These are phyloP conservation scores for Penelope pileata DNA, from an alignment of 2,113 vertebrate genomes.

Conservation along the genomic window DNA sequence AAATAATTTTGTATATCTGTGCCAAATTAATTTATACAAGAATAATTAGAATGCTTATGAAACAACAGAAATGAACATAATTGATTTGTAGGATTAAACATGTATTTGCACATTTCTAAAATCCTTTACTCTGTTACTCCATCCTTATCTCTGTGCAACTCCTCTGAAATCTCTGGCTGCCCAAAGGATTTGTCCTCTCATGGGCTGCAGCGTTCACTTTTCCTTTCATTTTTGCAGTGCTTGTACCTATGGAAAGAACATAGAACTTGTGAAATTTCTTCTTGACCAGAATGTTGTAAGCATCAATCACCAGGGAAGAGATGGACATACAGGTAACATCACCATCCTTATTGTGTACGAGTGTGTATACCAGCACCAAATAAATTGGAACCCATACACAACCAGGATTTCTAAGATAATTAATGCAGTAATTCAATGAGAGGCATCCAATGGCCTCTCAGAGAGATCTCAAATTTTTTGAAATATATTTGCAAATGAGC, in stretches of 20 bases:
- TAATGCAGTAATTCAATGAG: neutral
- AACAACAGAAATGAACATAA: neutral
- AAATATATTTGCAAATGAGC: neutral
- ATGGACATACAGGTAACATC: slow-evolving; percentile 90
- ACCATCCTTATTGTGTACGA: fast-evolving
- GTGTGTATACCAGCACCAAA: neutral
- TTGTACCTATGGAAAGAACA: slow-evolving; percentile 91
- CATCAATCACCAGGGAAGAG: slow-evolving; percentile 93
- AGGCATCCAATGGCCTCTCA: neutral
- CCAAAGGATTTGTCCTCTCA: neutral
- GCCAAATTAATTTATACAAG: neutral
- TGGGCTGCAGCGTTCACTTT: neutral
- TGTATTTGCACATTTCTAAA: neutral
- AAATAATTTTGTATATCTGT: neutral
- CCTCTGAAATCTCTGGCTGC: neutral
- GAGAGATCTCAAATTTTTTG: neutral
- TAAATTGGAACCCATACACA: fast-evolving
- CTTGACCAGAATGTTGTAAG: slow-evolving; percentile 88
- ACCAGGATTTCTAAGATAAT: neutral
- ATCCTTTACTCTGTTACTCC: neutral
- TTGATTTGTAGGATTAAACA: neutral
- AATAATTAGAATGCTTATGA: neutral
- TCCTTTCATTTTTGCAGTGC: slow-evolving; percentile 77
- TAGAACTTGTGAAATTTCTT: slow-evolving; percentile 92
- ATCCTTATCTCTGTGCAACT: neutral